Percentiles rank a stretch among this genome's conserved stretches.
Evolutionary conservation across 2,888 invertebrate species (phyloP).

Genomic region (Tenthredo amoena): DNA sequence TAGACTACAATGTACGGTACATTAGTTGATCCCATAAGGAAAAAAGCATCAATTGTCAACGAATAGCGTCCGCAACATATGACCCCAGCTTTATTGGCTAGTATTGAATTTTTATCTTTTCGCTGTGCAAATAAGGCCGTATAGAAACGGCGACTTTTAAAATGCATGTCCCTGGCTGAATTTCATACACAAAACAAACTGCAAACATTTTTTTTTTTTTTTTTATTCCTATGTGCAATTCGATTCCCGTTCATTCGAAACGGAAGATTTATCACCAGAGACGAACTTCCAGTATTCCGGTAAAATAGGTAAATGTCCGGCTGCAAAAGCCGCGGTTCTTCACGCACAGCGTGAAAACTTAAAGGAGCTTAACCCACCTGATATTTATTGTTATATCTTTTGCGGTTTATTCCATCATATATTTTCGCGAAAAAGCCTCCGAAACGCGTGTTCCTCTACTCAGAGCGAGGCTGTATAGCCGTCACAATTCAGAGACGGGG

Average conservation of each 20-base stretch:
- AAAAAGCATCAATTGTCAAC: constrained; percentile 49
- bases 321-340: background rate
- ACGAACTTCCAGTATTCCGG: background rate
- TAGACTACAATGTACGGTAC: constrained; percentile 51
- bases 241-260: background rate
- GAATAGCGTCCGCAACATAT: constrained; percentile 55
- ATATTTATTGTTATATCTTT: constrained; percentile 51
- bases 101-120: constrained; percentile 74
- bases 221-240: background rate
- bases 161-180: constrained; percentile 67
- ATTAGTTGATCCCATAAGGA: constrained; percentile 49
- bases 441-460: constrained; percentile 40
- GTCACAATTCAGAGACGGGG: constrained; percentile 49
- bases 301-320: constrained; percentile 17
- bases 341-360: constrained; percentile 18
- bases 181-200: background rate
- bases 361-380: constrained; percentile 25
- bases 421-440: constrained; percentile 40
- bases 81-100: constrained; percentile 67
- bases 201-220: background rate
- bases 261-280: background rate
- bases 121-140: constrained; percentile 69
- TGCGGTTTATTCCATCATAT: constrained; percentile 50
- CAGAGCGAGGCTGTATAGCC: constrained; percentile 43
- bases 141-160: constrained; percentile 63